Evolutionary conservation across 2,113 vertebrate species (phyloP), one percentile per base, ranked within the genome.

Genomic region (Hemicordylus capensis): DNA sequence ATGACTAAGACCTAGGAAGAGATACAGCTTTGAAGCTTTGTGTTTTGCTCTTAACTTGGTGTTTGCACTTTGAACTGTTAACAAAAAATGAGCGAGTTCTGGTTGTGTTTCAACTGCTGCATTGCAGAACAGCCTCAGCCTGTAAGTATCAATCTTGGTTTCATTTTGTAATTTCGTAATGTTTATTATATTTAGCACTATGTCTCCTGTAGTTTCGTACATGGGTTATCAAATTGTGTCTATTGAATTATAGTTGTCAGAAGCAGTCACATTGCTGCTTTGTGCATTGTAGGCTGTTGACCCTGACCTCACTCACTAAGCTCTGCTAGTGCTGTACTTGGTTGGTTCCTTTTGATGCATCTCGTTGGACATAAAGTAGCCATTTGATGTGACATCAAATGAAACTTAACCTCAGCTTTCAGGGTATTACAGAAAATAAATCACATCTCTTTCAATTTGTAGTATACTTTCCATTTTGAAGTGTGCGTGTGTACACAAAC

Each of bases 31-130:
- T 76, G 89, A 84, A 94, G 63, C 85, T 86, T 79, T 88, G 87
- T 66, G 76, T 91, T 93, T 46, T 87, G 89, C 86, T 92, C 81
- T 64, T 79, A 26, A 69, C 83, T 1, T 89, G 59, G 48, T 22
- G 26, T 87, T 92, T 88, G 61, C 48, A 73, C 93, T 90, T 91
- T 93, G 95, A 91, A 96, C 94, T 96, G 64, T 94, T 90, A 95
- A 92, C 91, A 91, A 89, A n/a, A 90, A 88, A 98, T 98, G 98
- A 98, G 97, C 89, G 97, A 98, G 74, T 98, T 98, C 93, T 98
- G 98, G 98, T 94, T 98, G 94, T 98, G 97, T 93, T 98, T 98
- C 97, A 98, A 98, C 96, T 98, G 97, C 97, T 98, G 98, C 92
- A 98, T 98, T 84, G 97, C 97, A 74, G 97, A 98, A 78, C 97